Evolutionary conservation across 2,797 vertebrate species (phyloP).

Genomic region (Trachops cirrhosus): DNA sequence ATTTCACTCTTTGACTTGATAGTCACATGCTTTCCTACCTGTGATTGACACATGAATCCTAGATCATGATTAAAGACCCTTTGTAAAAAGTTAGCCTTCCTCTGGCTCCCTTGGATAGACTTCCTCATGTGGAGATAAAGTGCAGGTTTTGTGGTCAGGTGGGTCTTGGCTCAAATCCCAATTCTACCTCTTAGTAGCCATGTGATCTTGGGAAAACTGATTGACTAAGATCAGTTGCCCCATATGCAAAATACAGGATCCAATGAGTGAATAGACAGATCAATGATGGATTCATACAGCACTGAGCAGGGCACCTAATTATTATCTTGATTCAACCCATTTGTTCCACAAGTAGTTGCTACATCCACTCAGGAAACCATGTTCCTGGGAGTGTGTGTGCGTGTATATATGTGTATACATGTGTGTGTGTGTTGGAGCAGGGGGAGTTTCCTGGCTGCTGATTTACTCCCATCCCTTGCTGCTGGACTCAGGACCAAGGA

Average conservation of each 20-base stretch:
- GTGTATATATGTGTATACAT: rapidly evolving
- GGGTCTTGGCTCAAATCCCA: neutral
- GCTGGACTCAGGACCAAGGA: neutral
- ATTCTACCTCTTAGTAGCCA: neutral
- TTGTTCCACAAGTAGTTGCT: neutral
- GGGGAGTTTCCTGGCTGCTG: neutral
- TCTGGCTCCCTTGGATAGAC: neutral
- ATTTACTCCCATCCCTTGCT: neutral
- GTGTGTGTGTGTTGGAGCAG: no score
- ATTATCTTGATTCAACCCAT: neutral
- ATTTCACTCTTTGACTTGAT: neutral
- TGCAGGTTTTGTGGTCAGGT: neutral
- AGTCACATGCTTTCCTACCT: neutral
- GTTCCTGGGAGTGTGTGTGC: neutral
- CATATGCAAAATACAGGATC: neutral
- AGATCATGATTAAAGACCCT: neutral
- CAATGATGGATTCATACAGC: neutral
- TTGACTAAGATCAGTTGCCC: neutral
- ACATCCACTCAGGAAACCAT: neutral
- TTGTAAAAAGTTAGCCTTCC: neutral
- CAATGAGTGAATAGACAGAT: neutral
- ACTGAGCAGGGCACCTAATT: neutral
- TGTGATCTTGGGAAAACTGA: neutral
- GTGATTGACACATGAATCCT: neutral
- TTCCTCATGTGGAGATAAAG: neutral